A percentile compares a stretch with the other conserved stretches of the same genome.
Conservation (phyloP, 2,888 invertebrate species). For the Drosophila affinis region DNA sequence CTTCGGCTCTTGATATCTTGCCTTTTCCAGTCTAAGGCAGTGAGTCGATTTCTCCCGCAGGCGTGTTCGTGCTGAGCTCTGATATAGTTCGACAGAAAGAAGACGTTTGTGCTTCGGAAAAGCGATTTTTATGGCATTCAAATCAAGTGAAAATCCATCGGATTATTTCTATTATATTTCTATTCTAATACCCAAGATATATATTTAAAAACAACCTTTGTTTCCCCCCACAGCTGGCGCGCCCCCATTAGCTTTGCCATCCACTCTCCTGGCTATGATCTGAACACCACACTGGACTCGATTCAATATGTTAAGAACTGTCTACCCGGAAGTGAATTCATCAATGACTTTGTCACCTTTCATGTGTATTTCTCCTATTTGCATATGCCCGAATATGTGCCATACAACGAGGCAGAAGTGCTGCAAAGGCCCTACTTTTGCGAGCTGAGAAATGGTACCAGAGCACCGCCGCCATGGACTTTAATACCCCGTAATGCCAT, state of each 20-base stretch:
- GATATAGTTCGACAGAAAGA: no score
- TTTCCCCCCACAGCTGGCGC: constrained; percentile 84
- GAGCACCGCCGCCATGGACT: constrained; percentile 58
- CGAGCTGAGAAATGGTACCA: constrained; percentile 14
- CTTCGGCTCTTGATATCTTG: no score
- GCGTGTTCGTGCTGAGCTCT: no score
- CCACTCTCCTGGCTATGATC: constrained; percentile 87
- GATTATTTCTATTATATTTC: not conserved
- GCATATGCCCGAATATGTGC: constrained; percentile 85
- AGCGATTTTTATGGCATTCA: no score
- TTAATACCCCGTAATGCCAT: constrained; percentile 84
- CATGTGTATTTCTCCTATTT: constrained; percentile 87
- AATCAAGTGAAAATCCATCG: fast-evolving
- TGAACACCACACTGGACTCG: constrained; percentile 85
- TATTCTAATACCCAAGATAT: not conserved
- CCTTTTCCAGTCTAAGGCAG: no score
- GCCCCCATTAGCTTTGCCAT: constrained; percentile 88
- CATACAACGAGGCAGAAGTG: constrained; percentile 62
- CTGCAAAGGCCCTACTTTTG: constrained; percentile 65
- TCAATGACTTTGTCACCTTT: constrained; percentile 86
- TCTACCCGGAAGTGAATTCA: constrained; percentile 83
- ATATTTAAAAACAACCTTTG: not conserved
- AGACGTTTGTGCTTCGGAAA: no score
- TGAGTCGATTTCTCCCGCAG: no score
- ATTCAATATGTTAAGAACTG: constrained; percentile 87